Evolutionary conservation across 2,797 vertebrate species (phyloP).

Genomic region (Agapornis canus): DNA sequence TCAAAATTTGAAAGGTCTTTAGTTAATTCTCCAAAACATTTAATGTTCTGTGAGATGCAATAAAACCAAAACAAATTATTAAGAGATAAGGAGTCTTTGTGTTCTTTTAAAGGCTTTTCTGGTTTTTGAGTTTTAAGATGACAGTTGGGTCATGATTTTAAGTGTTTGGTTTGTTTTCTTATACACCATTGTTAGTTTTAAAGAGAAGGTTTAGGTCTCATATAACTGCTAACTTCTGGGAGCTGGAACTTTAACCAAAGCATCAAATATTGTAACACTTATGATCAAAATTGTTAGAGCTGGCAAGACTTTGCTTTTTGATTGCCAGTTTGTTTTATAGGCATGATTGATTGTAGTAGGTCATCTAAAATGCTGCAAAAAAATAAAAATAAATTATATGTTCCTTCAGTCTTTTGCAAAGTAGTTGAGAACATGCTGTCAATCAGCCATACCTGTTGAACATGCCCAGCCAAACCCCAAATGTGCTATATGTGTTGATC

Average conservation of each 20-base stretch:
- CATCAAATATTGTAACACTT: background rate
- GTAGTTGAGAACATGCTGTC: background rate
- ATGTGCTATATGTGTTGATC: background rate
- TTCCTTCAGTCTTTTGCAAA: background rate
- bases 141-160: background rate
- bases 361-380: background rate
- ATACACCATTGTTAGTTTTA: background rate
- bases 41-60: background rate
- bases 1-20: background rate
- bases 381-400: background rate
- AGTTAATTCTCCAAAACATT: background rate
- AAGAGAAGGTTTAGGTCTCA: background rate
- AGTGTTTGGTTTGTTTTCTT: background rate
- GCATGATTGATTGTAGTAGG: background rate
- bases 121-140: background rate
- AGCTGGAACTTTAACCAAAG: background rate
- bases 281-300: background rate
- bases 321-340: background rate
- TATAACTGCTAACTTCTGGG: background rate
- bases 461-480: background rate
- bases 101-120: background rate
- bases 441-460: background rate
- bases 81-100: background rate
- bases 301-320: background rate
- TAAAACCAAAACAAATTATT: background rate